Conservation (phyloP, 2,797 vertebrate genomes). For the Acipenser transmontanus region DNA sequence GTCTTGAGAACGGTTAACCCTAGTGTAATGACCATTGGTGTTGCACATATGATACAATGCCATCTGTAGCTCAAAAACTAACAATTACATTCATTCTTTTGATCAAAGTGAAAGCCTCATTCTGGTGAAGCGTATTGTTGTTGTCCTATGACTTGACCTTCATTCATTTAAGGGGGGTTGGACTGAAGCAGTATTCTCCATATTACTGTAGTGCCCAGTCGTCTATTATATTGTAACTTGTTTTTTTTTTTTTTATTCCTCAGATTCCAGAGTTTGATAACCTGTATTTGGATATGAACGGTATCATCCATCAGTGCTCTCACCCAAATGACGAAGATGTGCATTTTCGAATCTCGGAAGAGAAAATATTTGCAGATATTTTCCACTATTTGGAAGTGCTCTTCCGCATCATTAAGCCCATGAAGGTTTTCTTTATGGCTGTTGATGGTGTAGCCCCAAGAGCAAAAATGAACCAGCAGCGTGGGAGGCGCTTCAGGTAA, state of each 20-base stretch:
- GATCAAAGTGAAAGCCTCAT: too few species aligned
- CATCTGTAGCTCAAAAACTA: too few species aligned
- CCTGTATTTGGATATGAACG: slow-evolving; percentile 97
- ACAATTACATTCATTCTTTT: too few species aligned
- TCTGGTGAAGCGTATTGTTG: too few species aligned
- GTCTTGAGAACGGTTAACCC: too few species aligned
- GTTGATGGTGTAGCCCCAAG: slow-evolving; percentile 95
- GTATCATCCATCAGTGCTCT: slow-evolving; percentile 97
- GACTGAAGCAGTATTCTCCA: too few species aligned
- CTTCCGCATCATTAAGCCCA: slow-evolving; percentile 94
- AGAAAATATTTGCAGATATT: slow-evolving; percentile 95
- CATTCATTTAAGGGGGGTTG: too few species aligned
- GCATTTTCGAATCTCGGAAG: slow-evolving; percentile 95
- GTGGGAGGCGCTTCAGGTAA: slow-evolving; percentile 92
- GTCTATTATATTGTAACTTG: neutral
- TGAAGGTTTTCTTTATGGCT: slow-evolving; percentile 96
- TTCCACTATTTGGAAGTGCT: slow-evolving; percentile 96
- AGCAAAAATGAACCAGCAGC: slow-evolving; percentile 99
- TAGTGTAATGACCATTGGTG: too few species aligned
- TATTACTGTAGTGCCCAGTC: too few species aligned
- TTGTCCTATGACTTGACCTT: too few species aligned
- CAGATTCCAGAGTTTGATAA: slow-evolving; percentile 98
- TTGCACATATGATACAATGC: too few species aligned
- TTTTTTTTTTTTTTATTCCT: slow-evolving; percentile 1
- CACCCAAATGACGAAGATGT: slow-evolving; percentile 97